Evolutionary conservation across 92 coral and sea anemone species (phyloP).

Genomic region (Meandrina meandrites): DNA sequence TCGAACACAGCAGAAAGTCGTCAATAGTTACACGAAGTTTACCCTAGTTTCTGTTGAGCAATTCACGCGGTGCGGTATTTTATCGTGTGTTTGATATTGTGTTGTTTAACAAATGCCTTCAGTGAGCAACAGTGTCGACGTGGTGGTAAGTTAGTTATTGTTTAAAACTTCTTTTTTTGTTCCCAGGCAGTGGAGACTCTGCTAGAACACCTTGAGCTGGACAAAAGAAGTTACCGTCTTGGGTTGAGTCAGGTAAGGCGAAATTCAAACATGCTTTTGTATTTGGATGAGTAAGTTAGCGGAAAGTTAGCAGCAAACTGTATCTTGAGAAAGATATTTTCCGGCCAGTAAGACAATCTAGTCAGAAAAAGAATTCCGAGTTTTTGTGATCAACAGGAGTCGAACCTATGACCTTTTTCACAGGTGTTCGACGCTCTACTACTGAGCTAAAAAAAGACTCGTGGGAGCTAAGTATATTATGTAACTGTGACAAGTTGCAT

Average conservation of each 20-base stretch:
- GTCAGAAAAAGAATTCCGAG: neutral
- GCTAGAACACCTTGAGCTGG: constrained; percentile 84
- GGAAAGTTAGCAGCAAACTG: neutral
- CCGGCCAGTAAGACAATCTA: neutral
- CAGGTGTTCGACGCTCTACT: neutral
- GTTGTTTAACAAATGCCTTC: neutral
- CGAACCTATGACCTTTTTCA: neutral
- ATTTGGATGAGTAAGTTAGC: neutral
- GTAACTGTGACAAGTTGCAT: no score
- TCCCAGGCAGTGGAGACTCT: constrained; percentile 88
- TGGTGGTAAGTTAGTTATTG: neutral
- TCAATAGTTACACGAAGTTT: neutral
- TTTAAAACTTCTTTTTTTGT: neutral
- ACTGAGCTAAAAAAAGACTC: neutral
- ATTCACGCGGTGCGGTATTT: neutral
- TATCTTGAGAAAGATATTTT: neutral
- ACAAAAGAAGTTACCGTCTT: constrained; percentile 86
- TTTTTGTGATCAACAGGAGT: neutral
- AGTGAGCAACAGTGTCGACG: neutral
- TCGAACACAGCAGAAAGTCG: neutral
- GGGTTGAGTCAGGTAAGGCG: constrained; percentile 91
- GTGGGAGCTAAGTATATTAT: neutral
- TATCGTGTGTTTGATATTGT: neutral
- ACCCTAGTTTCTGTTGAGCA: neutral
- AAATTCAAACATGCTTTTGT: neutral